These are phyloP conservation scores for Nibea albiflora DNA, from an alignment of 2,113 vertebrate genomes.

Conservation along the genomic window DNA sequence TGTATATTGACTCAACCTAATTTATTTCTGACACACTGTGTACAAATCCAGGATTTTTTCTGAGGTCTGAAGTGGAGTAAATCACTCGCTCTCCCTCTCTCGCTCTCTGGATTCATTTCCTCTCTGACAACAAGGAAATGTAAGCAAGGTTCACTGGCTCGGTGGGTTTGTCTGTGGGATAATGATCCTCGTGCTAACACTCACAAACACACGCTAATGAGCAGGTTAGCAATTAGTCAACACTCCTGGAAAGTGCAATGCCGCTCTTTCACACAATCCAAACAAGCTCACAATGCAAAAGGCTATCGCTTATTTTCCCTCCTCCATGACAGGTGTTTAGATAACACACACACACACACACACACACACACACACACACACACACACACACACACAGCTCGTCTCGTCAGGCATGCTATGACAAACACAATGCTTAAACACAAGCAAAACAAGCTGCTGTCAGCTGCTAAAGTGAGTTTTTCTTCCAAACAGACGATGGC, in stretches of 20 bases:
- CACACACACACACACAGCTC: constrained; percentile 2
- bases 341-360: constrained; percentile 17
- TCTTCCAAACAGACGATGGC: not conserved
- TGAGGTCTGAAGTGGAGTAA: constrained; percentile 8
- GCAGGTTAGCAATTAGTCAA: constrained; percentile 42
- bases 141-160: constrained; percentile 28
- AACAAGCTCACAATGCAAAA: not conserved
- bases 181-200: constrained; percentile 29
- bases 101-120: not conserved
- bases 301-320: not conserved
- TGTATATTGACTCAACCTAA: constrained; percentile 25
- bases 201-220: constrained; percentile 34
- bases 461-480: constrained; percentile 3
- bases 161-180: constrained; percentile 19
- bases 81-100: not conserved
- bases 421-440: constrained; percentile 17
- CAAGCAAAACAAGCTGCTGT: constrained; percentile 36
- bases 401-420: not conserved
- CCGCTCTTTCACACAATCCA: constrained; percentile 10
- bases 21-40: constrained; percentile 36
- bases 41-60: constrained; percentile 15
- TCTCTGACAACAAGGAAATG: constrained; percentile 25
- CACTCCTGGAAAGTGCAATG: constrained; percentile 1
- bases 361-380: constrained; percentile 3
- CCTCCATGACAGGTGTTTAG: constrained; percentile 19